Base-by-base conservation (phyloP, 1,140 invertebrate genomes). In the Micrasema longulum region DNA sequence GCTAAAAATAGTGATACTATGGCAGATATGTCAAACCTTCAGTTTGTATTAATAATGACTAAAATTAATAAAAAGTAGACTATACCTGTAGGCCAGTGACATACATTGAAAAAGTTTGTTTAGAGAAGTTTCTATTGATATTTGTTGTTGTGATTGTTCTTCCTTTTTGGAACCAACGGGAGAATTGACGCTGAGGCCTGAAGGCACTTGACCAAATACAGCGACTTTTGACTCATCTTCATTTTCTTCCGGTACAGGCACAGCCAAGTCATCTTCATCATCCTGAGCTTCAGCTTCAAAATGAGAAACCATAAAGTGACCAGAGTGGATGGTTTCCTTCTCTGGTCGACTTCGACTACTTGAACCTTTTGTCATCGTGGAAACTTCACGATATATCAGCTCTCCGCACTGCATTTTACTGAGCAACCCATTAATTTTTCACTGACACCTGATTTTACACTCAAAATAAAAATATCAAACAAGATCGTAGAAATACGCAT, bases 241-340 rank as follows among this genome's bases (percentile, higher is more conserved):
- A 72, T 84, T 82, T 73, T 84, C 84, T 47, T 94, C 93, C 9
- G 92, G 89, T 71, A 93, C 91, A 14, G 92, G 90, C 14, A 93
- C 89, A 20, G 90, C 90, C 23, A 93, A 85, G 78, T 93, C 90
- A 78, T 95, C 93, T 78, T 95, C 94, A 79, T 95, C 93, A 79
- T 96, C 94, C 80, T 95, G 93, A 22, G 90, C 93, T 81, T 96
- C 94, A 31, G 95, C 94, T 82, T 98, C 96, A 84, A 98, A 97
- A 82, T 96, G 91, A 50, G 95, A 98, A 43, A 98, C 92, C 97
- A 99, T 99, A 84, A 98, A 99, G 82, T 99, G 97, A 18, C 97
- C 97, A 77, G 96, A 98, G 82, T 99, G 97, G 77, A 98, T 98
- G 1, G 92, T 90, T 82, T 97, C 95, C 74, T 84, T 85, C 55